phyloP scores from a whole-genome alignment of 1,140 invertebrate genomes.

The Episyrphus balteatus region DNA sequence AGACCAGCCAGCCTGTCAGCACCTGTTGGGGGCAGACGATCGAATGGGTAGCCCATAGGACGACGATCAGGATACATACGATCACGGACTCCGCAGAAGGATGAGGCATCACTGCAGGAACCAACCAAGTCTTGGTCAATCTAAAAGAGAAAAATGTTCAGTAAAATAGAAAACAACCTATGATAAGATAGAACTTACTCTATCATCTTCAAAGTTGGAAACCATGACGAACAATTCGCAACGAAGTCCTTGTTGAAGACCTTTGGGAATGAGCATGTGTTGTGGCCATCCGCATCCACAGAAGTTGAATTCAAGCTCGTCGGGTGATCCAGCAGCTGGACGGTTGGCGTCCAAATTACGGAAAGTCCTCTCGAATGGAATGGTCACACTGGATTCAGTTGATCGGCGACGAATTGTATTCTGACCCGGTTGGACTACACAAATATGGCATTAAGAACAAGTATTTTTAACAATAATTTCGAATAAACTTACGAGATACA shows the following conservation, averaged over 20 bases:
- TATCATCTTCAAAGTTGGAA: slow-evolving; percentile 60
- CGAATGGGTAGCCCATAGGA: slow-evolving; percentile 70
- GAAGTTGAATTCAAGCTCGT: slow-evolving; percentile 55
- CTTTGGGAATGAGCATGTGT: slow-evolving; percentile 70
- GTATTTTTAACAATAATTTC: no score
- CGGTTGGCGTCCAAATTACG: slow-evolving; percentile 46
- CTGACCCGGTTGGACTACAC: slow-evolving; percentile 48
- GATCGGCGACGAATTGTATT: slow-evolving; percentile 52
- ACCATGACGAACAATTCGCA: slow-evolving; percentile 72
- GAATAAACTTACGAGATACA: slow-evolving; percentile 42
- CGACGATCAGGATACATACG: slow-evolving; percentile 57
- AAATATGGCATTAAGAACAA: no score
- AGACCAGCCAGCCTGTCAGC: slow-evolving; percentile 47
- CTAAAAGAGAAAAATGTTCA: slow-evolving; percentile 19
- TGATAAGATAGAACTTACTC: slow-evolving; percentile 41
- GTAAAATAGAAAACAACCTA: no score
- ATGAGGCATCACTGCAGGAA: slow-evolving; percentile 55
- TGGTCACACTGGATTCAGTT: slow-evolving; percentile 56
- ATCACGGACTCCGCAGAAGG: slow-evolving; percentile 63
- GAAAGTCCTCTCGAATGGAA: slow-evolving; percentile 61
- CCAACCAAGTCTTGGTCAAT: slow-evolving; percentile 44
- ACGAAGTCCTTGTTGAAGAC: slow-evolving; percentile 51
- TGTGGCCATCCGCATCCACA: slow-evolving; percentile 83
- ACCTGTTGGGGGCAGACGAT: slow-evolving; percentile 44
- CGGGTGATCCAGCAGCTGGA: slow-evolving; percentile 40